phyloP scores from a whole-genome alignment of 2,888 invertebrate genomes.

The Pomacea canaliculata region DNA sequence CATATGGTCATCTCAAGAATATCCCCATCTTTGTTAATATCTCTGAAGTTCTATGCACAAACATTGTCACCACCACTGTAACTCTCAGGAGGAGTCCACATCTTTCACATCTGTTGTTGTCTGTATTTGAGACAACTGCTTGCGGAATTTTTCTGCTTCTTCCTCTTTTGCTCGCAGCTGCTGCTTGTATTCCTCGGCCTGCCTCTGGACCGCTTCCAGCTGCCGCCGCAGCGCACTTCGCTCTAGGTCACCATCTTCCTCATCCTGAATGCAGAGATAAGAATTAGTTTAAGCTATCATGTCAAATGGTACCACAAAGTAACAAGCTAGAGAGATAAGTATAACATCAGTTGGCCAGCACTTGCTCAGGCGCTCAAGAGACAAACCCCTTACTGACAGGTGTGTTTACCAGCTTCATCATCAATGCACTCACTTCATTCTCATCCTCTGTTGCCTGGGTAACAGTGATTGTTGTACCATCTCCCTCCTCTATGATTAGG shows the following conservation, averaged over 20 bases:
- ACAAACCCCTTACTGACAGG: too few relatives aligned
- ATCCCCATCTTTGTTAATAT: too few relatives aligned
- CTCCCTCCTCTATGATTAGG: constrained; percentile 23
- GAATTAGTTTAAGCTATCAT: not conserved
- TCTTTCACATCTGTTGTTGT: not conserved
- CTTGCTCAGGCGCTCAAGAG: too few relatives aligned
- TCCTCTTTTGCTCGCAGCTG: constrained; percentile 58
- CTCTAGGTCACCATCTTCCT: constrained; percentile 34
- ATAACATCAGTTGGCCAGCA: too few relatives aligned
- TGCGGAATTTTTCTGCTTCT: constrained; percentile 60
- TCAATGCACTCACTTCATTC: not conserved
- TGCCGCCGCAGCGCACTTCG: constrained; percentile 51
- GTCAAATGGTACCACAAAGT: too few relatives aligned
- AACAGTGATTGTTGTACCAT: constrained; percentile 25
- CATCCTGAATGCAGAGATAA: constrained; percentile 3
- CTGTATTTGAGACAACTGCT: constrained; percentile 47
- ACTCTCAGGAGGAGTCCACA: not conserved
- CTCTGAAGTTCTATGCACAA: too few relatives aligned
- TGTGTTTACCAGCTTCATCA: too few relatives aligned
- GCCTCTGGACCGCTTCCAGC: constrained; percentile 56
- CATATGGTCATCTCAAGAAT: too few relatives aligned
- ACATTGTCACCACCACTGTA: too few relatives aligned
- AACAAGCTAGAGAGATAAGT: too few relatives aligned
- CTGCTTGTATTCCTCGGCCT: constrained; percentile 58
- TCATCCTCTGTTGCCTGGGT: constrained; percentile 23